Base-by-base conservation (phyloP, 2,113 vertebrate species). In the Colinus virginianus region DNA sequence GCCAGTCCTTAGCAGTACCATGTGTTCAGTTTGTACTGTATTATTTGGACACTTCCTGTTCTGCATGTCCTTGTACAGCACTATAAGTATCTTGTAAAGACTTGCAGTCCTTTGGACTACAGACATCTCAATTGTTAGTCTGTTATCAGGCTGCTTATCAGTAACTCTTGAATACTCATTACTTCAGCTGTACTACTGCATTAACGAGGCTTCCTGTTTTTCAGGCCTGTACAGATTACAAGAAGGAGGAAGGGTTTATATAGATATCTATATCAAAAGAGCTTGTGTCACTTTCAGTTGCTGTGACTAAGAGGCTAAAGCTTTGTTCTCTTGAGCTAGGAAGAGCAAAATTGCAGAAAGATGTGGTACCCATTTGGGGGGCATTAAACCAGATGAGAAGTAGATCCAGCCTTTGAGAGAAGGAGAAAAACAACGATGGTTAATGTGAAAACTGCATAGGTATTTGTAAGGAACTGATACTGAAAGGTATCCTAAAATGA, bases 131-230 rank as follows among this genome's bases (percentile, higher is more conserved):
- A 18, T 34, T 92, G 55, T 83, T 83, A 55, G 56, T 61, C 36
- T 91, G 58, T 90, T 95, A 95, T 71, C 85, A 69, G 70, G 34
- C 46, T 80, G 71, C 64, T 91, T 90, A 94, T 96, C 78, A 59
- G 56, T 36, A 70, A 55, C n/a, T 13, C 34, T 22, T 64, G 56
- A 90, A 61, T 48, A 90, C 82, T 22, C 61, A 80, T 88, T 92
- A 77, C 64, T 94, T 83, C 61, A 91, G 18, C 61, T 87, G 26
- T 51, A 36, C 30, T 66, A 26, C 9, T 42, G 8, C 38, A 69
- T 86, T 91, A 83, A 94, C 34, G 38, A 80, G 68, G 49, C 68
- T 94, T 93, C 90, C 71, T 93, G 82, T 83, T 96, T 88, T 89
- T 87, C 49, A 85, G 42, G 45, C 46, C 51, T 9, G 9, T 51